A percentile compares a stretch with the other conserved stretches of the same genome.
Evolutionary conservation across 2,797 vertebrate genomes (phyloP).

Genomic region (Pogonophryne albipinna): DNA sequence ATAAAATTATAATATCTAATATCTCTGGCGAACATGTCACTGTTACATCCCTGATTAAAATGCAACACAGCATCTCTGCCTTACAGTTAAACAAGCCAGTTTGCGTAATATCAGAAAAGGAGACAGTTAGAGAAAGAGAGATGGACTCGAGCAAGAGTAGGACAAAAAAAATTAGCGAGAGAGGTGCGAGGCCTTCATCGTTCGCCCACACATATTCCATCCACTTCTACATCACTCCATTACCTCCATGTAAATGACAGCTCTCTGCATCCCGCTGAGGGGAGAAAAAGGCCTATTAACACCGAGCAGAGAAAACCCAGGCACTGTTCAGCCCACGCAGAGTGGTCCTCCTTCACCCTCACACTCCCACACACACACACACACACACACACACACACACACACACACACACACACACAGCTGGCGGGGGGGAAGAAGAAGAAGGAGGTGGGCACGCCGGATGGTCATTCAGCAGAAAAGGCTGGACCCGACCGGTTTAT

Average conservation of each 20-base stretch:
- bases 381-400: slow-evolving; percentile 52
- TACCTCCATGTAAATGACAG: slow-evolving; percentile 86
- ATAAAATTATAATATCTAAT: too few relatives aligned
- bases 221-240: slow-evolving; percentile 83
- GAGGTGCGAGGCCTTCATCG: slow-evolving; percentile 72
- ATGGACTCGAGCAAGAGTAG: slow-evolving; percentile 36
- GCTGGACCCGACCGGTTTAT: slow-evolving; percentile 41
- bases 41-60: too few relatives aligned
- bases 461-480: slow-evolving; percentile 57
- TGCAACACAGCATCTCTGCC: too few relatives aligned
- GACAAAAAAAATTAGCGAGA: slow-evolving; percentile 42
- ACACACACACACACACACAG: slow-evolving; percentile 67
- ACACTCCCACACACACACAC: slow-evolving; percentile 71
- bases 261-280: slow-evolving; percentile 80
- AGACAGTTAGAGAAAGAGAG: slow-evolving; percentile 32
- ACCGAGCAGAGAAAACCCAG: slow-evolving; percentile 76
- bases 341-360: slow-evolving; percentile 80
- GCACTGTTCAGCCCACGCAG: slow-evolving; percentile 81
- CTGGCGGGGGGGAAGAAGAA: slow-evolving; percentile 53
- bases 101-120: slow-evolving; percentile 48
- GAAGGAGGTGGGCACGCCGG: slow-evolving; percentile 53
- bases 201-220: slow-evolving; percentile 81
- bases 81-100: background rate
- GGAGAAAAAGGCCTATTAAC: slow-evolving; percentile 84
- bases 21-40: too few relatives aligned